A percentile compares a stretch with the other conserved stretches of the same genome.
Conservation (phyloP, 2,888 invertebrate genomes). For the Eristalis pertinax region DNA sequence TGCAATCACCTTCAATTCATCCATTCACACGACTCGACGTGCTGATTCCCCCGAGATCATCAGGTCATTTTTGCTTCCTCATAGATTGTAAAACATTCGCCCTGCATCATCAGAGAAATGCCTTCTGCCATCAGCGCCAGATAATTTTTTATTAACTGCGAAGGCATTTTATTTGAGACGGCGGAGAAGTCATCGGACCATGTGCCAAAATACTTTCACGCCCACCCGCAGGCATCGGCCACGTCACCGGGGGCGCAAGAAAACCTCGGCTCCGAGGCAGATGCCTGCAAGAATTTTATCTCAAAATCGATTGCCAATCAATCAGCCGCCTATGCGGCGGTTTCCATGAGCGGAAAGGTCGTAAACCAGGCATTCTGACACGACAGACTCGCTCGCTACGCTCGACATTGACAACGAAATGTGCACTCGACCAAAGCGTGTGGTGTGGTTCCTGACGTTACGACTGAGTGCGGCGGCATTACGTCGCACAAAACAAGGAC, state of each 20-base stretch:
- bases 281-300: slow-evolving; percentile 1
- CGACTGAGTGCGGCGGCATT: neutral
- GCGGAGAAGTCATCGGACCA: neutral
- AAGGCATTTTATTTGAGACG: neutral
- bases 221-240: neutral
- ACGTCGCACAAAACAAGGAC: slow-evolving; percentile 6
- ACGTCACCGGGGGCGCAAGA: slow-evolving; percentile 1
- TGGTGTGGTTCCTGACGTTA: neutral
- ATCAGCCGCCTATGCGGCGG: slow-evolving; percentile 27
- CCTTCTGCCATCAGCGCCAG: neutral
- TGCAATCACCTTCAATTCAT: neutral
- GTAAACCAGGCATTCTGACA: slow-evolving; percentile 20
- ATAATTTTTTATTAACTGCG: neutral
- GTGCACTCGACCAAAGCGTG: slow-evolving; percentile 22
- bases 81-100: neutral
- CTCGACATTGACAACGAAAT: slow-evolving; percentile 57
- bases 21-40: neutral
- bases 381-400: slow-evolving; percentile 36
- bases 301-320: slow-evolving; percentile 62
- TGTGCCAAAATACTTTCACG: slow-evolving; percentile 45
- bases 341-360: slow-evolving; percentile 52
- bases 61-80: neutral
- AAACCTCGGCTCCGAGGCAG: slow-evolving; percentile 10
- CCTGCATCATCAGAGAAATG: neutral
- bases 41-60: neutral